Evolutionary conservation across 1,140 invertebrate genomes (phyloP), one percentile per base, ranked within the genome.

Genomic region (Papilio aristodemus): DNA sequence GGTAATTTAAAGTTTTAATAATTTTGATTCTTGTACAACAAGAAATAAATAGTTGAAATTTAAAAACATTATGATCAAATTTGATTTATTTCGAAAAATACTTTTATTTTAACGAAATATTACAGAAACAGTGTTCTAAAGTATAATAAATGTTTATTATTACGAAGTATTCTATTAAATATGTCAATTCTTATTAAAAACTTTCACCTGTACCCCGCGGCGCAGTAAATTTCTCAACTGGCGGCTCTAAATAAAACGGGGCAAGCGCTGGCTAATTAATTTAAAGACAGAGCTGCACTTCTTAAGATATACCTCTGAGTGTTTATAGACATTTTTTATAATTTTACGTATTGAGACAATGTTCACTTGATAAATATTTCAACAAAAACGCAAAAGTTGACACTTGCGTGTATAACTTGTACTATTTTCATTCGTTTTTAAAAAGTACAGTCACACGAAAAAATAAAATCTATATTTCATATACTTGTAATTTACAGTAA

Each of bases 271-370:
- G 7, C 14, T 46, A 46, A 46, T 46, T 19, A 46, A 46, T 46
- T 46, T 46, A 19, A 46, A 46, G 43, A 46, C 14, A 19, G 14
- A 46, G 43, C 14, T 46, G 43, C 17, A 46, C 14, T 46, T 46
- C 43, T 46, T 19, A 19, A 46, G 17, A n/a, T 39, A 13, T 39
- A 39, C 38, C 38, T 13, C 13, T 39, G 10, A 4, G 4, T 0
- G 10, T 39, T 46, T 19, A 46, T 19, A 19, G 7, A 19, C 7
- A 7, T 43, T 43, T 43, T 43, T 43, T n/a, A n/a, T n/a, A n/a
- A n/a, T n/a, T n/a, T n/a, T n/a, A n/a, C n/a, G n/a, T n/a, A n/a
- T n/a, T n/a, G n/a, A n/a, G n/a, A n/a, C n/a, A 43, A 14, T 0
- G n/a, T 43, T 43, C 39, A 43, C 5, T 1, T 43, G 14, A 43